Percentiles rank a stretch among this genome's conserved stretches.
Evolutionary conservation across 1,140 invertebrate genomes (phyloP).

Genomic region (Sycophila sp.): DNA sequence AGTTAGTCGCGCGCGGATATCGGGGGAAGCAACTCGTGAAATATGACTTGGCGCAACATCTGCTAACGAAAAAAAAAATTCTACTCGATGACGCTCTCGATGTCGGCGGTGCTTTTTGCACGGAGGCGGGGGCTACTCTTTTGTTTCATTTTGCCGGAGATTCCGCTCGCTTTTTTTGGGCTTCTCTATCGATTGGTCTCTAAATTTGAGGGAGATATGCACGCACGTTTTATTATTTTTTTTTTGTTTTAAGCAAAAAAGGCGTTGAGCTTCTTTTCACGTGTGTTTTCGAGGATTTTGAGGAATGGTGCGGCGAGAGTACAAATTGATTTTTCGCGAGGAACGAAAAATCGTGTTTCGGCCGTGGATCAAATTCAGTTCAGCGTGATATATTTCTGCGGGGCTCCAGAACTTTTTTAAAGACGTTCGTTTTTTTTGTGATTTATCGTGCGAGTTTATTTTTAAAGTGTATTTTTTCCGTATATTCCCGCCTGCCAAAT

Average conservation of each 20-base stretch:
- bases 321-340: not conserved
- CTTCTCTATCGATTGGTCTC: not conserved
- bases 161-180: not conserved
- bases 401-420: too few relatives aligned
- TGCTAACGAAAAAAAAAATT: slow-evolving; percentile 30
- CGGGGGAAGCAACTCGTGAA: slow-evolving; percentile 18
- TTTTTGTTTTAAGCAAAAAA: not conserved
- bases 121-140: slow-evolving; percentile 7
- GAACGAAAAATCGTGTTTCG: not conserved
- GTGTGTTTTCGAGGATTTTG: too few relatives aligned
- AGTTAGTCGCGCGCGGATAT: not conserved
- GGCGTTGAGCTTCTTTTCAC: not conserved
- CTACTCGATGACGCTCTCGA: slow-evolving; percentile 33
- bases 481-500: not conserved
- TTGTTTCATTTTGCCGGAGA: slow-evolving; percentile 24
- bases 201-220: slow-evolving; percentile 1
- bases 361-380: too few relatives aligned
- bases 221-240: too few relatives aligned
- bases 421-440: too few relatives aligned
- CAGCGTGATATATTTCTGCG: too few relatives aligned
- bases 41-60: slow-evolving; percentile 32
- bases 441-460: not conserved
- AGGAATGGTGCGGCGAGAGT: not conserved
- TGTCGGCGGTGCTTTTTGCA: slow-evolving; percentile 29
- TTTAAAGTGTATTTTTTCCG: not conserved